Evolutionary conservation across 2,113 vertebrate species (phyloP).

Genomic region (Cygnus atratus): DNA sequence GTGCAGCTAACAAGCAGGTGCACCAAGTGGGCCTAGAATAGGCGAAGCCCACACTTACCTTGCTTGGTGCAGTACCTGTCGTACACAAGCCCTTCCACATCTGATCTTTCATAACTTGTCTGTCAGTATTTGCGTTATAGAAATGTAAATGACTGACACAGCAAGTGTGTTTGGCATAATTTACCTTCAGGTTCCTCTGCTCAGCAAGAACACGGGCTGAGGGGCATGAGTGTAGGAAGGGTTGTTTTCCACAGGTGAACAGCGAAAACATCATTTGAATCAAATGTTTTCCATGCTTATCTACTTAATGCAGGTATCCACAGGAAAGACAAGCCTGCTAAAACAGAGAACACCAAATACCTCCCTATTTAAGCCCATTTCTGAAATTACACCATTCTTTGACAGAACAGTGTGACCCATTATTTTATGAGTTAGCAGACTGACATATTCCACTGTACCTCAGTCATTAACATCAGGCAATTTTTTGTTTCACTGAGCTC

Average conservation of each 20-base stretch:
- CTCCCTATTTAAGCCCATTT: neutral
- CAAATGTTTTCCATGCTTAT: neutral
- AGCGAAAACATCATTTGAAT: neutral
- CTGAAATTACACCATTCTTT: neutral
- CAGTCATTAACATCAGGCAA: neutral
- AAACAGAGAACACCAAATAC: neutral
- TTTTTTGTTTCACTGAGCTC: neutral
- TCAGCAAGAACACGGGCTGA: neutral
- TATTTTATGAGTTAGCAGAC: neutral
- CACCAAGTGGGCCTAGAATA: neutral
- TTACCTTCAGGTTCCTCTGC: neutral
- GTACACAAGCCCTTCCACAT: neutral
- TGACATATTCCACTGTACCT: neutral
- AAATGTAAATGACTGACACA: neutral
- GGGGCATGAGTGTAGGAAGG: neutral
- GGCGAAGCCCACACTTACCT: fast-evolving
- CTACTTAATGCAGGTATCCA: neutral
- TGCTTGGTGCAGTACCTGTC: neutral
- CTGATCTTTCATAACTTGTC: neutral
- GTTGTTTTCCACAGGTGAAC: neutral
- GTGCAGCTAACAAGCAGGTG: neutral
- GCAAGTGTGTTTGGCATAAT: neutral
- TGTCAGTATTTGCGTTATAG: neutral
- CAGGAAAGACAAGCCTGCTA: neutral
- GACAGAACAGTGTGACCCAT: neutral